Base-by-base conservation (phyloP, 2,797 vertebrate species). In the Diplodus puntazzo region DNA sequence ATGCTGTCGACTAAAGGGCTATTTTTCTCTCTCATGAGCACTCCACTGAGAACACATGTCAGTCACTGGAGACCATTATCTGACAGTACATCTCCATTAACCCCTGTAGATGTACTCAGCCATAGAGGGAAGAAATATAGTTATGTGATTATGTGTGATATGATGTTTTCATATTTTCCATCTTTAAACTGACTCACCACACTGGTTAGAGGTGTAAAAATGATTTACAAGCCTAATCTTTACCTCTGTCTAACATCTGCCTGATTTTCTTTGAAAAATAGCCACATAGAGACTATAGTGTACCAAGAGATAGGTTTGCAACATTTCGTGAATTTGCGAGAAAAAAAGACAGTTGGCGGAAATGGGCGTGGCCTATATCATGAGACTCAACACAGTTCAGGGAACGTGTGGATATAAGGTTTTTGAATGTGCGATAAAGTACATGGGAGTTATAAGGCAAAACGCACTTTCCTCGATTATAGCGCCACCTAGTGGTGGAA, bases 81-180 rank as follows among this genome's bases (percentile, higher is more conserved):
- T 74, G 69, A 64, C 69, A 49, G 18, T 42, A 43, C 55, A 57
- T 82, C 81, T 83, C 73, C 30, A 75, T 87, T 82, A 81, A 81
- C 42, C 53, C 46, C 42, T 52, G 30, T 9, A 23, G 55, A 66
- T 39, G 53, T 52, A 21, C 20, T 72, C 46, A 50, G 4, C 30
- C 17, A 50, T n/a, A 54, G 14, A 12, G n/a, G 52, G n/a, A 48
- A 39, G 17, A 77, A 50, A 58, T 48, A 54, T 11, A 66, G 39
- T 60, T 68, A 4, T 11, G 18, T 39, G 27, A 54, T 63, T 43
- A 60, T 68, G 7, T 11, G 20, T 39, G 27, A 58, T 63, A 57
- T 48, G 16, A 14, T 54, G 12, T 43, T 39, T 20, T 13, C 42
- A 45, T 58, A 52, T 54, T 50, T 11, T 68, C 23, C 7, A 14